Evolutionary conservation across 2,888 invertebrate genomes (phyloP), one percentile per base, ranked within the genome.

Genomic region (Pachymerium ferrugineum): DNA sequence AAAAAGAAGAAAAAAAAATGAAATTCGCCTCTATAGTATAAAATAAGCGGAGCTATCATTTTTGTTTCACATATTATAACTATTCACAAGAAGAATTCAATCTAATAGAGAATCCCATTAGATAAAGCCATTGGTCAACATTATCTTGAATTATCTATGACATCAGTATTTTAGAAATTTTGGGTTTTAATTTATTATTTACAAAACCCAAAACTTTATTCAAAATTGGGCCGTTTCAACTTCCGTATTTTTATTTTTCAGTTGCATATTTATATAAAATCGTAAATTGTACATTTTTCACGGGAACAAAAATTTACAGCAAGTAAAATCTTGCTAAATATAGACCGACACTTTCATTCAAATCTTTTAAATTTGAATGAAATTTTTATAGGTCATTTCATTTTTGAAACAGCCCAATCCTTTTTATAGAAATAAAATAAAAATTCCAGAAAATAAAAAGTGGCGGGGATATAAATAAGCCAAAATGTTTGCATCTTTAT

Each of bases 241-340:
- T 3, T 47, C 19, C 19, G 47, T 19, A 47, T n/a, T n/a, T n/a
- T n/a, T n/a, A n/a, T n/a, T n/a, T n/a, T n/a, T n/a, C n/a, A n/a
- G n/a, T n/a, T n/a, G n/a, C n/a, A n/a, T n/a, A n/a, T n/a, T n/a
- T 47, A 47, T 47, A 47, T 47, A 47, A 47, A 47, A 47, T 19
- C 19, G 47, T 47, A 47, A n/a, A 14, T 47, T 47, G 22, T 16
- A 47, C 47, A 47, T 47, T 47, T 47, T 47, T 47, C 19, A n/a
- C 12, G 47, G 22, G 19, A 47, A 14, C n/a, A 47, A 47, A 47
- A 47, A 47, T 4, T 47, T 16, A 47, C 47, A 47, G 47, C 47
- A 47, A 47, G 47, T 47, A 47, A 47, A 47, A 47, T 47, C 47
- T 47, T 47, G 47, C 47, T 47, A 47, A 47, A 47, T 47, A 19